Base-by-base conservation (phyloP, 92 coral and sea anemone species). In the Phymanthus crucifer region DNA sequence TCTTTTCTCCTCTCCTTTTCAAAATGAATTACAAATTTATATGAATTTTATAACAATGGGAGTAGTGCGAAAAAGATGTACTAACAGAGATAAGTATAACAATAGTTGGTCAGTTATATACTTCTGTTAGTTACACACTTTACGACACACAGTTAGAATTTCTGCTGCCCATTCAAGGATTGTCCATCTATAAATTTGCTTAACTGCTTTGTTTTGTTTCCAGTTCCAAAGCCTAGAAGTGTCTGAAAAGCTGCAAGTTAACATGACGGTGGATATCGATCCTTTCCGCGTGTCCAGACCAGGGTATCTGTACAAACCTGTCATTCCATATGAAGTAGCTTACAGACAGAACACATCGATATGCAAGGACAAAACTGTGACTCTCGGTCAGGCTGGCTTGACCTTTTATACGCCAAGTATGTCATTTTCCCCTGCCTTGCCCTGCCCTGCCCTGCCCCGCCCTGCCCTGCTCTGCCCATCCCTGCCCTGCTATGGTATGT, bases 221-320 rank as follows among this genome's bases (percentile, higher is more conserved):
- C 68, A 61, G 68, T 61, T 24, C 68, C 68, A 61, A 61, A 61
- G 68, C 29, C 35, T 61, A 4, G 33, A 61, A 61, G 68, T 11
- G 12, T 61, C 68, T 4, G 68, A 61, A 27, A 61, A 61, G 14
- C 26, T 61, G 29, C 34, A 61, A 4, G 5, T 61, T 14, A 61
- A 61, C 34, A 9, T 27, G 3, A 61, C 68, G 8, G 68, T 61
- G 17, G 68, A 61, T 27, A 29, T 61, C 27, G 68, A 61, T 34
- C 68, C 68, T 14, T 61, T 61, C 68, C 68, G 3, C 34, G 6
- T 61, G 13, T 24, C 68, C 68, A 61, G 16, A 61, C 68, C 34
- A 61, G 68, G 68, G 29, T 61, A 61, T 61, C 68, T 61, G 34
- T 29, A 61, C 68, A 61, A 61, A 34, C 2, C 13, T 27, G 68